A percentile compares a stretch with the other conserved stretches of the same genome.
phyloP scores from a whole-genome alignment of 92 coral and sea anemone species.

The Porites cylindrica region DNA sequence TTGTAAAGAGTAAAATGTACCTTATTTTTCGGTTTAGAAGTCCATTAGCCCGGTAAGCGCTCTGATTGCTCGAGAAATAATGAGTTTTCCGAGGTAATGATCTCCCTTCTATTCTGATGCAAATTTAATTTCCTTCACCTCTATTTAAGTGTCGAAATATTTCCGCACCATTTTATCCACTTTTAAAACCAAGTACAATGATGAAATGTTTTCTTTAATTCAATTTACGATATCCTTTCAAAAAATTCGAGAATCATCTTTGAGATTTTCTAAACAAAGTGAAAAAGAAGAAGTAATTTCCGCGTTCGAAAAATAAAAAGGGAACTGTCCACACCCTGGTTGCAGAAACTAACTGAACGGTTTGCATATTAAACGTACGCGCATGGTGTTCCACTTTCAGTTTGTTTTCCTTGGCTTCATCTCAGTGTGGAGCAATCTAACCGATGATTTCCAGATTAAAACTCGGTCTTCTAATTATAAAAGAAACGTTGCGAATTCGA shows the following conservation, averaged over 20 bases:
- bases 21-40: conserved; percentile 51
- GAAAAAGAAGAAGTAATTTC: conserved; percentile 44
- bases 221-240: conserved; percentile 67
- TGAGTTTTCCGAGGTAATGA: conserved; percentile 76
- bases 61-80: conserved; percentile 77
- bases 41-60: conserved; percentile 74
- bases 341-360: conserved; percentile 12
- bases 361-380: conserved; percentile 43
- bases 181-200: conserved; percentile 77
- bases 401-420: conserved; percentile 44
- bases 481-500: conserved; percentile 80
- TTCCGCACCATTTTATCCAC: conserved; percentile 73
- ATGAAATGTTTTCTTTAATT: conserved; percentile 80
- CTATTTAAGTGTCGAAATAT: conserved; percentile 70
- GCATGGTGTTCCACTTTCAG: conserved; percentile 13
- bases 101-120: conserved; percentile 76
- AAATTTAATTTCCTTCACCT: conserved; percentile 82
- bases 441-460: conserved; percentile 77
- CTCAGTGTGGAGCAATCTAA: conserved; percentile 69
- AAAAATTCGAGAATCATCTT: conserved; percentile 41
- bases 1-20: conserved; percentile 55
- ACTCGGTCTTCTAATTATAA: conserved; percentile 81
- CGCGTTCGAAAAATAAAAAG: conserved; percentile 35
- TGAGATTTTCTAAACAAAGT: conserved; percentile 49
- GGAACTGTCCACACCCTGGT: conserved; percentile 26